A percentile compares a stretch with the other conserved stretches of the same genome.
Evolutionary conservation across 64 coral and sea anemone species (phyloP).

Genomic region (Dendronephthya gigantea): DNA sequence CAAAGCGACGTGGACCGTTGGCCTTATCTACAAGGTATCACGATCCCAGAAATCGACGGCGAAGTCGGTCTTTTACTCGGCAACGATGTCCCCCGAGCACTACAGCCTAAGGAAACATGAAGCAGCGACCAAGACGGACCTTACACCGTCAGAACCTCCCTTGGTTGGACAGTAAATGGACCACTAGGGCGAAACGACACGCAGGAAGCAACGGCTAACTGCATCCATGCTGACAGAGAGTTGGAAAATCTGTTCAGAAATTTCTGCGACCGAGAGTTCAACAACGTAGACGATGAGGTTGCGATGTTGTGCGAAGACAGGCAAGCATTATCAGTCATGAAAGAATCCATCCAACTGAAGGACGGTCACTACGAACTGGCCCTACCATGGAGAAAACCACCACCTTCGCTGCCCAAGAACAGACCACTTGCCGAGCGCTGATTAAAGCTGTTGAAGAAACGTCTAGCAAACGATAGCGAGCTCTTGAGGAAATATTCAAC

Average conservation of each 20-base stretch:
- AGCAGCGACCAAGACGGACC: too few species aligned
- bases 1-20: constrained; percentile 7
- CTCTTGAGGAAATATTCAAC: background rate
- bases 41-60: background rate
- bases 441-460: background rate
- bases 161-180: too few species aligned
- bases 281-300: background rate
- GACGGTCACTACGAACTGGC: background rate
- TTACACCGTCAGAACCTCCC: too few species aligned
- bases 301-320: background rate
- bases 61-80: constrained; percentile 14
- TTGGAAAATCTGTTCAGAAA: too few species aligned
- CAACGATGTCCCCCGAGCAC: too few species aligned
- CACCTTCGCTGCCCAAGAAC: background rate
- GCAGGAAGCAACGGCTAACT: too few species aligned
- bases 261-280: background rate
- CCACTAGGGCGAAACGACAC: too few species aligned
- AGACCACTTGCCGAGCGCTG: background rate
- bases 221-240: too few species aligned
- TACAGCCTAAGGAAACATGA: too few species aligned
- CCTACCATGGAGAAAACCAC: background rate
- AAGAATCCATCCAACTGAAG: background rate
- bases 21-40: background rate
- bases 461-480: background rate
- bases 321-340: background rate